Evolutionary conservation across 2,113 vertebrate genomes (phyloP).

Genomic region (Thamnaconus septentrionalis): DNA sequence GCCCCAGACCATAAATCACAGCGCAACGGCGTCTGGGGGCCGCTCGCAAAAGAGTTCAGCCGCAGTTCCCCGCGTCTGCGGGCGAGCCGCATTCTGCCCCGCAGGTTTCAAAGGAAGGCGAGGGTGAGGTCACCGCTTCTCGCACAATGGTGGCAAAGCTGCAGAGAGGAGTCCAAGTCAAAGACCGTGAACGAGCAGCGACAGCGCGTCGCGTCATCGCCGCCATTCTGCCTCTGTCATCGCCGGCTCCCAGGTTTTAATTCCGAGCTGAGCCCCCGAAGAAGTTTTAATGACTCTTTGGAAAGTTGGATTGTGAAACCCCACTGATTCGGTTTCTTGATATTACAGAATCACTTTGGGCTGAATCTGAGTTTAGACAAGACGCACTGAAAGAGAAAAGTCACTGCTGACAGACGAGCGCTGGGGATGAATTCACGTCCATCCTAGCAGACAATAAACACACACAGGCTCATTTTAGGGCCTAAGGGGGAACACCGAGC

Average conservation of each 20-base stretch:
- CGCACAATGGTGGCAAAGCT: slow-evolving; percentile 31
- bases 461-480: neutral
- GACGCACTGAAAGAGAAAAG: slow-evolving; percentile 12
- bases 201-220: slow-evolving; percentile 36
- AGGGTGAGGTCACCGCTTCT: slow-evolving; percentile 64
- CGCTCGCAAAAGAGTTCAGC: slow-evolving; percentile 56
- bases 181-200: no score
- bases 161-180: neutral
- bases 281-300: slow-evolving; percentile 29
- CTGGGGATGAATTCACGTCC: slow-evolving; percentile 10
- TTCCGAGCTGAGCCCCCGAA: slow-evolving; percentile 19
- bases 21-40: slow-evolving; percentile 54
- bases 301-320: slow-evolving; percentile 22
- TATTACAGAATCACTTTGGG: no score
- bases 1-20: slow-evolving; percentile 70
- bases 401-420: slow-evolving; percentile 12
- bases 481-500: neutral
- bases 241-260: slow-evolving; percentile 29
- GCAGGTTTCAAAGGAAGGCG: slow-evolving; percentile 51
- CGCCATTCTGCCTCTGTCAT: slow-evolving; percentile 36
- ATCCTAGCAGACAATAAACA: neutral
- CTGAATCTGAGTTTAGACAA: slow-evolving; percentile 31
- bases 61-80: slow-evolving; percentile 26
- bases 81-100: slow-evolving; percentile 46
- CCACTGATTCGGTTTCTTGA: slow-evolving; percentile 15